phyloP scores from a whole-genome alignment of 2,797 vertebrate genomes.

The Arremon brunneinucha region DNA sequence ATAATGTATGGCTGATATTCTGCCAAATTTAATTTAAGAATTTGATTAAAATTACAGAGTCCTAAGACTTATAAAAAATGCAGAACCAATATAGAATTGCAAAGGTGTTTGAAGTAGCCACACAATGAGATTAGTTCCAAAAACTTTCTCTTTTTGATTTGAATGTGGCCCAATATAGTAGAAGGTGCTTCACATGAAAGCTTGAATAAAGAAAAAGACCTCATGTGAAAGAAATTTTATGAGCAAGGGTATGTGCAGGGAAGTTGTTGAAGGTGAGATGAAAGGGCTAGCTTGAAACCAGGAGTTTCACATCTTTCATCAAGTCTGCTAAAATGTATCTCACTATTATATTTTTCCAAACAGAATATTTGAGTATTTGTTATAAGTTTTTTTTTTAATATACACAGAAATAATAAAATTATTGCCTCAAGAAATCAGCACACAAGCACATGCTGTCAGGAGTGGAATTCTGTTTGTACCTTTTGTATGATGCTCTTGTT shows the following conservation, averaged over 20 bases:
- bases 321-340: background rate
- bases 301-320: background rate
- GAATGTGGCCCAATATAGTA: background rate
- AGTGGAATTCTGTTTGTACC: conserved; percentile 66
- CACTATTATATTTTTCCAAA: background rate
- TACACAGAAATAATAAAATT: accelerated
- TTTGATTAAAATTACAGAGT: background rate
- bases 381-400: background rate
- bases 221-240: background rate
- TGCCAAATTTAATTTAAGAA: background rate
- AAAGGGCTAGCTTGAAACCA: background rate
- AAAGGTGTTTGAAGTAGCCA: background rate
- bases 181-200: background rate
- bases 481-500: conserved; percentile 79
- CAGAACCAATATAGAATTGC: background rate
- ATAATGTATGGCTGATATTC: background rate
- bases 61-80: background rate
- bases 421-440: background rate
- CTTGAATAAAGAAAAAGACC: background rate
- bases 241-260: background rate
- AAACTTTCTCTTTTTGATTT: background rate
- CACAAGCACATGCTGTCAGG: background rate
- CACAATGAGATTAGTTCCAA: background rate
- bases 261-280: background rate
- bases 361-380: background rate